These are phyloP conservation scores for Pygoscelis adeliae DNA, from an alignment of 2,113 vertebrate genomes.

Conservation along the genomic window DNA sequence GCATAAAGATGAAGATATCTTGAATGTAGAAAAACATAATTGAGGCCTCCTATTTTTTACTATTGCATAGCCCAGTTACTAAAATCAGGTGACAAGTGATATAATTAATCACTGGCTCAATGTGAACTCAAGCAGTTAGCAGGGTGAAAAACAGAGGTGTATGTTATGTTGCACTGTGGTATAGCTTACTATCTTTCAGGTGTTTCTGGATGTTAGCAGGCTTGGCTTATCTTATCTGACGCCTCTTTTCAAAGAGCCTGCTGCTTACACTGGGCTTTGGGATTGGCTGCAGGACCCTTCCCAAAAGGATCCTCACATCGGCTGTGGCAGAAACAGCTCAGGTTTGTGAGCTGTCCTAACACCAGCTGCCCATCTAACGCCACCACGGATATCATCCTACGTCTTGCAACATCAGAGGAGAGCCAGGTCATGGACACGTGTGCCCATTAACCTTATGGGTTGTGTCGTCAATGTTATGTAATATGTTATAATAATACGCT, in stretches of 20 bases:
- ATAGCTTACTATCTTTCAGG: neutral
- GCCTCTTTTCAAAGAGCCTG: neutral
- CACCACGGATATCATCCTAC: neutral
- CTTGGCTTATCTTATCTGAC: neutral
- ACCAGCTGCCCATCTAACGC: neutral
- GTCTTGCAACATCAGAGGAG: neutral
- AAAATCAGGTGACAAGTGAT: neutral
- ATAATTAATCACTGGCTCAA: neutral
- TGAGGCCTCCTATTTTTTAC: neutral
- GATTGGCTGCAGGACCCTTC: neutral
- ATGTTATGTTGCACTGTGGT: neutral
- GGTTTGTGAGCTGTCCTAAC: neutral
- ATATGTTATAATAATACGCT: neutral
- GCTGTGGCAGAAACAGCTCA: neutral
- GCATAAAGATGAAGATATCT: neutral
- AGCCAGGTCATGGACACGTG: neutral
- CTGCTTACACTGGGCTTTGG: neutral
- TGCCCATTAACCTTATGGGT: neutral
- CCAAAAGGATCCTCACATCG: neutral
- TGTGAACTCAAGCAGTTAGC: neutral
- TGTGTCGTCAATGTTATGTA: neutral
- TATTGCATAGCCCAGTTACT: neutral
- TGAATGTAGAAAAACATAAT: neutral
- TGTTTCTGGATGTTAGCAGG: neutral
- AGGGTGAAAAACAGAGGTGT: neutral